A percentile compares a stretch with the other conserved stretches of the same genome.
phyloP scores from a whole-genome alignment of 2,888 invertebrate species.

The Nemoura dubitans region DNA sequence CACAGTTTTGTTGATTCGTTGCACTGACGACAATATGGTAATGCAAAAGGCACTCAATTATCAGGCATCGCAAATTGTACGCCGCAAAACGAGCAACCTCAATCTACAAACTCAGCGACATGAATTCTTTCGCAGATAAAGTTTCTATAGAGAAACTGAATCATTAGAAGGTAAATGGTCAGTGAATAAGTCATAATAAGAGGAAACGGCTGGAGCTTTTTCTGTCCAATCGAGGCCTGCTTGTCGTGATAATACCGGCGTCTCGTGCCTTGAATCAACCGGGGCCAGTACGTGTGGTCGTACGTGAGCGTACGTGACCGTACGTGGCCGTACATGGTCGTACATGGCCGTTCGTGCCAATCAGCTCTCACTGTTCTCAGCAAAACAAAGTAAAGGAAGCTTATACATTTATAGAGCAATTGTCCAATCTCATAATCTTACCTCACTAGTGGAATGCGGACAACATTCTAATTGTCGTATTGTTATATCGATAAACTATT shows the following conservation, averaged over 20 bases:
- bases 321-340: neutral
- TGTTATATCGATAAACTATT: neutral
- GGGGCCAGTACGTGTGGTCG: neutral
- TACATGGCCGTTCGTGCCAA: neutral
- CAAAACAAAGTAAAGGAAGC: neutral
- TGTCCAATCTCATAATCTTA: neutral
- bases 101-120: neutral
- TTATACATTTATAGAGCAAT: neutral
- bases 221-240: neutral
- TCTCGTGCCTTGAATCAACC: neutral
- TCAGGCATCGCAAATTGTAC: neutral
- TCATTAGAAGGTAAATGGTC: constrained; percentile 12
- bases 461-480: neutral
- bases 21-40: neutral
- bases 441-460: neutral
- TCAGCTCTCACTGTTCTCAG: neutral
- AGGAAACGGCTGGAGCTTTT: neutral
- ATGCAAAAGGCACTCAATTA: neutral
- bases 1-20: too few species aligned
- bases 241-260: neutral
- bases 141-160: neutral
- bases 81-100: neutral
- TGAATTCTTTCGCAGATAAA: neutral
- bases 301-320: neutral
- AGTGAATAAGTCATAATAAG: constrained; percentile 12